These are phyloP conservation scores for Larimichthys crocea DNA, from an alignment of 2,113 vertebrate genomes.

Conservation along the genomic window DNA sequence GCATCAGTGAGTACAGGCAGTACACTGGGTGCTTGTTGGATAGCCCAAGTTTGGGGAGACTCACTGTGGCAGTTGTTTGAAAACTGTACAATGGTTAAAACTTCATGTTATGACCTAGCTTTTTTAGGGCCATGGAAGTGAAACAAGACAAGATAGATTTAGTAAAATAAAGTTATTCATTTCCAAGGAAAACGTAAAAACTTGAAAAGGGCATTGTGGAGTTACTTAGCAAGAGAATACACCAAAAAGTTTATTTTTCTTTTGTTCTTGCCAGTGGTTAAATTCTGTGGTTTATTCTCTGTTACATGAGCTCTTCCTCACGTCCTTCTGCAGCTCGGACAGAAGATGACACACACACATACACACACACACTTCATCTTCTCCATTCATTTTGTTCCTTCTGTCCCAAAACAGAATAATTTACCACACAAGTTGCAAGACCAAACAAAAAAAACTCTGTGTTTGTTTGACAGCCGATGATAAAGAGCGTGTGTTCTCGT, in stretches of 20 bases:
- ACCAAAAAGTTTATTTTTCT: constrained; percentile 24
- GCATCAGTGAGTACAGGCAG: background rate
- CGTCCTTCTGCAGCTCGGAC: background rate
- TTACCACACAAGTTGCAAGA: constrained; percentile 43
- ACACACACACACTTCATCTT: no score
- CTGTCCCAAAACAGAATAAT: constrained; percentile 17
- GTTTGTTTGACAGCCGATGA: constrained; percentile 34
- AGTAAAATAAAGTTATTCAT: no score
- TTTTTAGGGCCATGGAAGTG: no score
- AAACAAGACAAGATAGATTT: no score
- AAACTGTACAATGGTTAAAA: background rate
- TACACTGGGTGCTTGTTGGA: background rate
- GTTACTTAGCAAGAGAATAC: background rate
- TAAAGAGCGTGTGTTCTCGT: constrained; percentile 26
- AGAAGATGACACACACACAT: background rate
- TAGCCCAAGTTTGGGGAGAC: no score
- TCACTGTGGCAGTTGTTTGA: background rate
- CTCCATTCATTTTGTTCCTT: constrained; percentile 1
- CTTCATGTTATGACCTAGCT: background rate
- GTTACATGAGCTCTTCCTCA: constrained; percentile 26
- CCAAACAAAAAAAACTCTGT: constrained; percentile 7
- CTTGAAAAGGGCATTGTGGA: background rate
- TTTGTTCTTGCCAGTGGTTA: constrained; percentile 17
- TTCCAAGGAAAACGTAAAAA: background rate
- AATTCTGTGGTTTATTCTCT: background rate